Percentiles rank a stretch among this genome's conserved stretches.
Conservation (phyloP, 2,888 invertebrate genomes). For the Xestia xanthographa region DNA sequence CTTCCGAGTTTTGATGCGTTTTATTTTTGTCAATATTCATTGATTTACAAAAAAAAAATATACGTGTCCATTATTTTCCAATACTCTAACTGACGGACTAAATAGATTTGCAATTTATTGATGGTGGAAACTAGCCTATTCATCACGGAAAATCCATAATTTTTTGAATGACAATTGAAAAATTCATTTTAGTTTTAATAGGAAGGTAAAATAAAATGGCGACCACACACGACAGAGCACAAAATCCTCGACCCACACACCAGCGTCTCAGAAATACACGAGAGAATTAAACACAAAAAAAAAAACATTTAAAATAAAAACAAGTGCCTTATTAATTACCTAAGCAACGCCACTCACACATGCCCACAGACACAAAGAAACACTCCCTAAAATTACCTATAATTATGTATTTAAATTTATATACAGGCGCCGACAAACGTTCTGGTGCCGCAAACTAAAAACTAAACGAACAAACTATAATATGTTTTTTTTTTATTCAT, state of each 20-base stretch:
- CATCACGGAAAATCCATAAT: not conserved
- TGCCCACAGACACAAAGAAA: constrained; percentile 27
- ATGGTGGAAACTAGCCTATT: too few relatives aligned
- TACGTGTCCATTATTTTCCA: too few relatives aligned
- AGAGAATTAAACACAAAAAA: not conserved
- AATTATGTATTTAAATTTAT: constrained; percentile 42
- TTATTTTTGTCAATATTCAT: too few relatives aligned
- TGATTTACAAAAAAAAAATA: too few relatives aligned
- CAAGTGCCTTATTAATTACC: constrained; percentile 28
- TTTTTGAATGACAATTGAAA: too few relatives aligned
- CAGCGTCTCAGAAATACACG: constrained; percentile 32
- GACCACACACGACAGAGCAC: constrained; percentile 41
- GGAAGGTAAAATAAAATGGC: not conserved
- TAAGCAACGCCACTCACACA: constrained; percentile 43
- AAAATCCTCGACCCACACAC: constrained; percentile 39
- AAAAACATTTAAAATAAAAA: constrained; percentile 1
- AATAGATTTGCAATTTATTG: too few relatives aligned
- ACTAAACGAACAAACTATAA: constrained; percentile 46
- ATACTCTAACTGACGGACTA: too few relatives aligned
- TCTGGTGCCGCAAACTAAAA: constrained; percentile 55
- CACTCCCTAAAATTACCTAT: constrained; percentile 44
- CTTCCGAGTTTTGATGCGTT: too few relatives aligned
- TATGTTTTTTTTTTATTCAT: constrained; percentile 27
- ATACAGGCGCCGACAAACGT: constrained; percentile 40
- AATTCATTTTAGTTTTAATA: not conserved